Percentiles rank a stretch among this genome's conserved stretches.
Conservation (phyloP, 2,113 vertebrate species). For the Piliocolobus tephrosceles region DNA sequence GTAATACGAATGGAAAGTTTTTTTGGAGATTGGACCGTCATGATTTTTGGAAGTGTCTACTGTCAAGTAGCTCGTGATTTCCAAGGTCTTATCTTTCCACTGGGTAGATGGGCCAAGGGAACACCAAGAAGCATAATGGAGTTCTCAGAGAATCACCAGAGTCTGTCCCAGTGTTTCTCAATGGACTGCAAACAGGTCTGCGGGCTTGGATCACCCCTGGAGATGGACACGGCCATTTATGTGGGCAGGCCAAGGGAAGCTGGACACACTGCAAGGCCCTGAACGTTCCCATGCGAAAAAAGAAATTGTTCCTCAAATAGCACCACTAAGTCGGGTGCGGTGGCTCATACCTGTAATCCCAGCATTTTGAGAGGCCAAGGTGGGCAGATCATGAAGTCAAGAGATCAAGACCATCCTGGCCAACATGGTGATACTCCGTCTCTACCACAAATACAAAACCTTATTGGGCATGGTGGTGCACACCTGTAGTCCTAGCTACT, state of each 20-base stretch:
- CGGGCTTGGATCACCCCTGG: rapidly evolving
- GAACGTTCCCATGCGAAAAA: rapidly evolving
- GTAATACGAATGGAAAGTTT: not conserved
- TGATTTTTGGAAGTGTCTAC: not conserved
- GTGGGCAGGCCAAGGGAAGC: too few relatives aligned
- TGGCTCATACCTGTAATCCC: too few relatives aligned
- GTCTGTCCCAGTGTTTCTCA: not conserved
- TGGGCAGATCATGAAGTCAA: rapidly evolving
- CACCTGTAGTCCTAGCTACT: too few relatives aligned
- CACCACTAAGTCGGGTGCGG: too few relatives aligned
- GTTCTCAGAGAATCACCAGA: not conserved
- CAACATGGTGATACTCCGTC: too few relatives aligned
- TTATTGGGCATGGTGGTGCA: too few relatives aligned
- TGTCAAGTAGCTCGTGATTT: not conserved
- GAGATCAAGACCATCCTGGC: too few relatives aligned
- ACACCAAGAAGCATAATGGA: rapidly evolving
- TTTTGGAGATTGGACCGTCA: not conserved
- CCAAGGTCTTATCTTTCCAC: not conserved
- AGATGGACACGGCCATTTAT: not conserved
- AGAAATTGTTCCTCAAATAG: not conserved
- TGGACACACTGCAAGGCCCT: rapidly evolving
- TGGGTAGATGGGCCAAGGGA: too few relatives aligned
- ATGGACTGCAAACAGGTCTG: not conserved
- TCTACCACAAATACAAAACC: too few relatives aligned
- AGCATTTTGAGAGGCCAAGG: too few relatives aligned